A percentile compares a stretch with the other conserved stretches of the same genome.
Evolutionary conservation across 2,113 vertebrate genomes (phyloP).

Genomic region (Labeo catla): DNA sequence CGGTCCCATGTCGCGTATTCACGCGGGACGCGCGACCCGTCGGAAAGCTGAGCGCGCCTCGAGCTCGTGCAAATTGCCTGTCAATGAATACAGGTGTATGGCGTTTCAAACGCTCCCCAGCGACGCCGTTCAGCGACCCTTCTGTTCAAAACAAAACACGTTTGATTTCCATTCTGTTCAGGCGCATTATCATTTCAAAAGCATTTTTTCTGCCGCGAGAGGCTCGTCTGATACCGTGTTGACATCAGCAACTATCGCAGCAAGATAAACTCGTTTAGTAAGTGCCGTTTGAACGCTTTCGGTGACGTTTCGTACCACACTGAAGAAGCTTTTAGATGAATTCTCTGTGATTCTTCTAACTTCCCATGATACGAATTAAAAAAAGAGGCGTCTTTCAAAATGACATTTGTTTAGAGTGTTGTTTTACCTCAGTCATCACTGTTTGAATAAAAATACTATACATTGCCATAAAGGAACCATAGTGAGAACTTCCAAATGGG

Average conservation of each 20-base stretch:
- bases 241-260: conserved; percentile 44
- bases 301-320: background rate
- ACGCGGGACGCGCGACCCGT: background rate
- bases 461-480: background rate
- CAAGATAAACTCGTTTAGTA: background rate
- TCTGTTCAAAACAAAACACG: background rate
- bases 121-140: background rate
- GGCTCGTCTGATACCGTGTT: conserved; percentile 38
- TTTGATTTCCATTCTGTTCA: conserved; percentile 28
- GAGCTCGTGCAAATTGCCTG: conserved; percentile 41
- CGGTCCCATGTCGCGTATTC: background rate
- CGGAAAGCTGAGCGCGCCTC: background rate
- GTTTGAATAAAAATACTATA: too few relatives aligned
- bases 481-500: background rate
- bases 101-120: conserved; percentile 5
- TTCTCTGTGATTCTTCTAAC: background rate
- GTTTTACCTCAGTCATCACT: background rate
- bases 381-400: too few relatives aligned
- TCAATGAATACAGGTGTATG: conserved; percentile 45
- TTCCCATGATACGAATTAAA: background rate
- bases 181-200: conserved; percentile 59
- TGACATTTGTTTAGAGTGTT: background rate
- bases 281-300: background rate
- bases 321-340: background rate
- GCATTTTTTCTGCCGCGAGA: background rate